Percentiles rank a stretch among this genome's conserved stretches.
phyloP scores from a whole-genome alignment of 2,888 invertebrate species.

The Pilophorus perplexus region DNA sequence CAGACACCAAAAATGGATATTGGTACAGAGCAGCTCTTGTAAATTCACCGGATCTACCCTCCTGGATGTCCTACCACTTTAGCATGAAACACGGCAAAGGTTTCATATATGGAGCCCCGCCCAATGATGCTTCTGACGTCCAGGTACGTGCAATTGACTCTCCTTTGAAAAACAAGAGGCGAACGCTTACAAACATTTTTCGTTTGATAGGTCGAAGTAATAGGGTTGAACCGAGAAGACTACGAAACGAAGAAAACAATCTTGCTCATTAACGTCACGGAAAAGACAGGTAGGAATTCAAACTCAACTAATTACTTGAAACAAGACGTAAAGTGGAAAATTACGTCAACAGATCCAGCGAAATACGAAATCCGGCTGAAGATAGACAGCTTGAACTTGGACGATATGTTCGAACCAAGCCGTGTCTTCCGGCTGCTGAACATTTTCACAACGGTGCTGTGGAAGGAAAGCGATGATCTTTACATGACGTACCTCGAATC shows the following conservation, averaged over 20 bases:
- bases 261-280: conserved; percentile 63
- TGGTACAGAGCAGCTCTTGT: conserved; percentile 72
- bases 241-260: conserved; percentile 69
- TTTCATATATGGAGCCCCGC: conserved; percentile 81
- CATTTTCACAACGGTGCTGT: conserved; percentile 70
- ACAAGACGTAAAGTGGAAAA: neutral
- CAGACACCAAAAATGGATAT: conserved; percentile 56
- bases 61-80: conserved; percentile 82
- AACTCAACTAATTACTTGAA: neutral
- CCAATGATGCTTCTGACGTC: conserved; percentile 51
- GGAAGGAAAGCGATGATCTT: conserved; percentile 70
- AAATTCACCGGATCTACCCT: conserved; percentile 78
- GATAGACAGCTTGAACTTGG: conserved; percentile 84
- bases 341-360: conserved; percentile 55
- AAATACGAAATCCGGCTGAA: conserved; percentile 79
- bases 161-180: no score
- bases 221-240: conserved; percentile 72
- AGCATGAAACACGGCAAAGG: conserved; percentile 74
- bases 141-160: neutral
- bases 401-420: conserved; percentile 74
- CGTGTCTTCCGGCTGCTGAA: conserved; percentile 72
- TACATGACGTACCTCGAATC: conserved; percentile 82
- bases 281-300: conserved; percentile 55
- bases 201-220: conserved; percentile 63
- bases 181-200: neutral